A percentile compares a stretch with the other conserved stretches of the same genome.
Evolutionary conservation across 2,797 vertebrate genomes (phyloP).

Genomic region (Eulemur coronatus): DNA sequence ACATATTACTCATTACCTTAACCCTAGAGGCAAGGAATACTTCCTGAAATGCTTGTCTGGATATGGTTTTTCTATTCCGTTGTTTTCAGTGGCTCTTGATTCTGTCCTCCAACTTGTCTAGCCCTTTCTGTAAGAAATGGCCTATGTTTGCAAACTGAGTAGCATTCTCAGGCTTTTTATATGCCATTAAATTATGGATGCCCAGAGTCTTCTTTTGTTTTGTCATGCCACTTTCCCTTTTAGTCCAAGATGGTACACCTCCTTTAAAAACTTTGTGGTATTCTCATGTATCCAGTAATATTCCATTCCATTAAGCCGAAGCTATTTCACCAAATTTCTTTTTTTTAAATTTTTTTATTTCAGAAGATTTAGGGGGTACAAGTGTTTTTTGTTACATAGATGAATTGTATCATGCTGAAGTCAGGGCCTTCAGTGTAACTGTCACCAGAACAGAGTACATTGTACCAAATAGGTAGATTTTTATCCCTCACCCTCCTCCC

Average conservation of each 20-base stretch:
- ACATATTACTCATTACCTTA: not conserved
- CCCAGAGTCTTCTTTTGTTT: not conserved
- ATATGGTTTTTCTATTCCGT: conserved; percentile 11
- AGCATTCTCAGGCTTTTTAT: not conserved
- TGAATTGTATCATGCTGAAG: not conserved
- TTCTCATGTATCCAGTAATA: not conserved
- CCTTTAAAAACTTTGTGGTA: conserved; percentile 15
- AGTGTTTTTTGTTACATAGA: not conserved
- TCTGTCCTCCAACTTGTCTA: not conserved
- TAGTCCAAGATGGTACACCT: not conserved
- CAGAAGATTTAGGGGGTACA: not conserved
- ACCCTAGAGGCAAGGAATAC: not conserved
- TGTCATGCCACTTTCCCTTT: not conserved
- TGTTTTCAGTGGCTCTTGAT: not conserved
- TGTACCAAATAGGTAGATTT: not conserved
- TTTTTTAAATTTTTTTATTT: not conserved
- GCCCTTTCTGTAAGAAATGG: not conserved
- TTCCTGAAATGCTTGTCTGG: not conserved
- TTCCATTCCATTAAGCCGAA: not conserved
- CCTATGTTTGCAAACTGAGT: not conserved
- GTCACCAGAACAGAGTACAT: not conserved
- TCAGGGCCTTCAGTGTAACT: not conserved
- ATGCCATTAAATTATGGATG: not conserved
- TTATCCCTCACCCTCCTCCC: not conserved
- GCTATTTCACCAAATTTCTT: not conserved